These are phyloP conservation scores for Trichechus manatus DNA, from an alignment of 2,113 vertebrate genomes.

Conservation along the genomic window DNA sequence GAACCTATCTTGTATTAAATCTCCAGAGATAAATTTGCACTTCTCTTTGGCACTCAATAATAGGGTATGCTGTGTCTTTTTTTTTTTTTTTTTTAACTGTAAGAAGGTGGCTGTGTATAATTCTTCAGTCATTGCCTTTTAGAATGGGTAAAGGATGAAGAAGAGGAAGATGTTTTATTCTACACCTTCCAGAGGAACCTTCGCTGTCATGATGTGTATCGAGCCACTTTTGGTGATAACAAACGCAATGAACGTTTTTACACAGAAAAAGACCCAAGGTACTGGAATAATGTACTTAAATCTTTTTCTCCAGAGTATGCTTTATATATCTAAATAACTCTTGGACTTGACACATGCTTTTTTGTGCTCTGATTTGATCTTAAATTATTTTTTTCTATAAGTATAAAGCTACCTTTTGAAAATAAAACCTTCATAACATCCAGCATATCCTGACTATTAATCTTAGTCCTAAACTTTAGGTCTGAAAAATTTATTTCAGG, in stretches of 20 bases:
- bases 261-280: conserved; percentile 94
- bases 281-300: conserved; percentile 71
- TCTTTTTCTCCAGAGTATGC: background rate
- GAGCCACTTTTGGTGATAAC: conserved; percentile 89
- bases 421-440: background rate
- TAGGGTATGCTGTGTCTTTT: background rate
- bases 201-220: conserved; percentile 91
- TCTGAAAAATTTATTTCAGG: background rate
- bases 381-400: conserved; percentile 55
- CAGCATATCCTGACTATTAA: background rate
- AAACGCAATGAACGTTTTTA: conserved; percentile 90
- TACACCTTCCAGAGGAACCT: conserved; percentile 93
- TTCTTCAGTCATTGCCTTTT: conserved; percentile 71
- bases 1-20: background rate
- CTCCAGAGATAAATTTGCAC: background rate
- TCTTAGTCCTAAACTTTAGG: background rate
- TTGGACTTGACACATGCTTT: background rate
- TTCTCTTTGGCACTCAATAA: background rate
- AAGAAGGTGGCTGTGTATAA: background rate
- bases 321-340: conserved; percentile 59
- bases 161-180: conserved; percentile 89
- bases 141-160: conserved; percentile 95
- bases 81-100: background rate
- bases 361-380: background rate
- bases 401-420: conserved; percentile 40